phyloP scores from a whole-genome alignment of 2,888 invertebrate species.

The Parelbella ahira region DNA sequence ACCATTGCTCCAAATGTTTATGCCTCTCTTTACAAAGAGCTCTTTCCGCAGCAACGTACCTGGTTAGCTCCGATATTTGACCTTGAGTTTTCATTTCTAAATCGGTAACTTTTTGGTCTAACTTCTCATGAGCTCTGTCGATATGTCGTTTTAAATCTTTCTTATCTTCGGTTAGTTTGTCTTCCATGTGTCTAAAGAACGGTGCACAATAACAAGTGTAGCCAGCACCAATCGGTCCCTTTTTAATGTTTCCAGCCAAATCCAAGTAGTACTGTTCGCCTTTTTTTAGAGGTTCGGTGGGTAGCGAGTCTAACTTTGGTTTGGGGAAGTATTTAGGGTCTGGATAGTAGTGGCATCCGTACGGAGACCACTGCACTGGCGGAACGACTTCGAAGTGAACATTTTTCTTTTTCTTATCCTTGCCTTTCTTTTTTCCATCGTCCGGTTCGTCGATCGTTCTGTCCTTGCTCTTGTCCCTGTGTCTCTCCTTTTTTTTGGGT shows the following conservation, averaged over 20 bases:
- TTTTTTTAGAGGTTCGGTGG: slow-evolving; percentile 90
- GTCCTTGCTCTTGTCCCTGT: slow-evolving; percentile 74
- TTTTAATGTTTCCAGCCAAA: slow-evolving; percentile 95
- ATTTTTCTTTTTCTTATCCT: slow-evolving; percentile 74
- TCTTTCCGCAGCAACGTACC: slow-evolving; percentile 83
- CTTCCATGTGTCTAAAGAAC: slow-evolving; percentile 93
- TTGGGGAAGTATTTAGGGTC: slow-evolving; percentile 92
- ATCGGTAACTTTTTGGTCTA: slow-evolving; percentile 90
- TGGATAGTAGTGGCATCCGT: slow-evolving; percentile 95
- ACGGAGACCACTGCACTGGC: slow-evolving; percentile 89
- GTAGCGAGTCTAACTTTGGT: slow-evolving; percentile 91
- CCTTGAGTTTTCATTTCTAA: slow-evolving; percentile 87
- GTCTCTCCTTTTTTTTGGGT: slow-evolving; percentile 60
- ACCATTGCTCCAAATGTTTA: slow-evolving; percentile 85
- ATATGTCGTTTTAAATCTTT: slow-evolving; percentile 89
- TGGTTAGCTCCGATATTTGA: slow-evolving; percentile 85
- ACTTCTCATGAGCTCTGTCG: slow-evolving; percentile 87
- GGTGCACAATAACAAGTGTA: slow-evolving; percentile 97
- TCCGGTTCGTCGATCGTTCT: slow-evolving; percentile 78
- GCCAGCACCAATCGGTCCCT: slow-evolving; percentile 96
- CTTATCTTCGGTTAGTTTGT: slow-evolving; percentile 89
- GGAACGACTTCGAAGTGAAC: slow-evolving; percentile 73
- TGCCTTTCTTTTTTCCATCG: slow-evolving; percentile 62
- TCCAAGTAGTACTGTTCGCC: slow-evolving; percentile 98
- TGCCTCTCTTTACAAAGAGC: slow-evolving; percentile 83